Percentiles rank a stretch among this genome's conserved stretches.
phyloP scores from a whole-genome alignment of 2,888 invertebrate genomes.

The Osmoderma eremita region DNA sequence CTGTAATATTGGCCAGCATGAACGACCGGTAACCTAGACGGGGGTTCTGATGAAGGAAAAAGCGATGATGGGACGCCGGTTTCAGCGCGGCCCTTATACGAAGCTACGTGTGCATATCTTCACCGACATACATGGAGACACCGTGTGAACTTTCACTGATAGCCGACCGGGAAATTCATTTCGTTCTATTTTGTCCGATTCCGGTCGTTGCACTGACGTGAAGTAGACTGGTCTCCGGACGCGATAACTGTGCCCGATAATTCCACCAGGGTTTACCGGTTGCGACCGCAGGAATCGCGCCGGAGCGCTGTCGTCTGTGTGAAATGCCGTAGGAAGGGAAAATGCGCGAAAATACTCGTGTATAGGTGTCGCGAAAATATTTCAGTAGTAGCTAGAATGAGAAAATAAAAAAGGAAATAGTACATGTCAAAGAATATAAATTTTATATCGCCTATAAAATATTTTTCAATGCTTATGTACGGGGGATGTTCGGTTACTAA shows the following conservation, averaged over 20 bases:
- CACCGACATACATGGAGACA: conserved; percentile 3
- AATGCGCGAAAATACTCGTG: too few relatives aligned
- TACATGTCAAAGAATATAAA: too few relatives aligned
- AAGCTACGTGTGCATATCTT: conserved; percentile 36
- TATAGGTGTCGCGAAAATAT: background rate
- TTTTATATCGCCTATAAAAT: too few relatives aligned
- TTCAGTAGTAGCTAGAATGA: background rate
- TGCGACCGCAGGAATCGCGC: conserved; percentile 1
- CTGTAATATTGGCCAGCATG: conserved; percentile 43
- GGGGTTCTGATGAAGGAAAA: background rate
- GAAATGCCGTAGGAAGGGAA: too few relatives aligned
- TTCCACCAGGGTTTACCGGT: conserved; percentile 39
- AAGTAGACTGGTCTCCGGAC: conserved; percentile 41
- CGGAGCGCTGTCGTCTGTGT: background rate
- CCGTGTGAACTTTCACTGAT: conserved; percentile 39
- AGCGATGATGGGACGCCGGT: background rate
- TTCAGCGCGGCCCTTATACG: background rate
- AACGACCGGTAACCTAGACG: conserved; percentile 3
- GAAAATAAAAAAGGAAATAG: background rate
- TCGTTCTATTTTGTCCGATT: conserved; percentile 41
- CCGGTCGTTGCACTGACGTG: conserved; percentile 46
- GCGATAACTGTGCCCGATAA: conserved; percentile 19
- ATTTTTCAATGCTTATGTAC: too few relatives aligned
- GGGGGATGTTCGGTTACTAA: too few relatives aligned
- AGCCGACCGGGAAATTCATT: conserved; percentile 23